Conservation (phyloP, 1,140 invertebrate species). For the Ctenoplectra terminalis region DNA sequence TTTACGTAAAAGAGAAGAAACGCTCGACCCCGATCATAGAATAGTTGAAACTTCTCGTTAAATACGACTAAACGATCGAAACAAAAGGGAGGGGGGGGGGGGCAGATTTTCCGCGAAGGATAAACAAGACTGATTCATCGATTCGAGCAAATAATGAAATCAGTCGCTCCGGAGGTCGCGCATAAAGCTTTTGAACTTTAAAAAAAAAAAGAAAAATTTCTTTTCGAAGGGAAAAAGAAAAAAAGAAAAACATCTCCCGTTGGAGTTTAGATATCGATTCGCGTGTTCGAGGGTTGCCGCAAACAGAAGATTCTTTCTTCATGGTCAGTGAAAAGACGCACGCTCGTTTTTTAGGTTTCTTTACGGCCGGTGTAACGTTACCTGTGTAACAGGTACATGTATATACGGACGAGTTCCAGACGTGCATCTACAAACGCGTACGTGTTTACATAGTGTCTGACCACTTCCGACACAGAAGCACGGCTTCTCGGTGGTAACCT, state of each 20-base stretch:
- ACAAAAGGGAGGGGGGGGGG: slow-evolving; percentile 27
- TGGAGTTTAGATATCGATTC: background rate
- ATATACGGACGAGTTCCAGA: slow-evolving; percentile 23
- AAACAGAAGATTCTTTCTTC: slow-evolving; percentile 33
- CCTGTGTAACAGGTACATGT: slow-evolving; percentile 35
- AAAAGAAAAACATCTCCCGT: background rate
- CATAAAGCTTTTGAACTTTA: slow-evolving; percentile 50
- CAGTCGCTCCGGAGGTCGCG: slow-evolving; percentile 49
- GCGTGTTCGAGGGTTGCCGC: slow-evolving; percentile 16
- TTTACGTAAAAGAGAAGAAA: slow-evolving; percentile 8
- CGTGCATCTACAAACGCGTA: slow-evolving; percentile 6
- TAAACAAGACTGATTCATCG: slow-evolving; percentile 5
- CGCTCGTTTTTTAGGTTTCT: slow-evolving; percentile 43
- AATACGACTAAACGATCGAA: slow-evolving; percentile 58
- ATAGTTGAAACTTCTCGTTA: slow-evolving; percentile 56
- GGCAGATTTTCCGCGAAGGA: background rate
- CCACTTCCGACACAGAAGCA: slow-evolving; percentile 61
- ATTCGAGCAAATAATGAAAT: slow-evolving; percentile 64
- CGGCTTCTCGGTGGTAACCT: slow-evolving; percentile 50
- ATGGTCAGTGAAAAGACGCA: slow-evolving; percentile 34
- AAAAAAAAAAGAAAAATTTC: background rate
- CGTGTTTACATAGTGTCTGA: slow-evolving; percentile 43
- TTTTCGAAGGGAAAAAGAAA: background rate
- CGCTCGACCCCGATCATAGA: slow-evolving; percentile 29
- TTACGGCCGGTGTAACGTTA: slow-evolving; percentile 44